Evolutionary conservation across 2,888 invertebrate species (phyloP).

Genomic region (Sinodicranocentrus sp.): DNA sequence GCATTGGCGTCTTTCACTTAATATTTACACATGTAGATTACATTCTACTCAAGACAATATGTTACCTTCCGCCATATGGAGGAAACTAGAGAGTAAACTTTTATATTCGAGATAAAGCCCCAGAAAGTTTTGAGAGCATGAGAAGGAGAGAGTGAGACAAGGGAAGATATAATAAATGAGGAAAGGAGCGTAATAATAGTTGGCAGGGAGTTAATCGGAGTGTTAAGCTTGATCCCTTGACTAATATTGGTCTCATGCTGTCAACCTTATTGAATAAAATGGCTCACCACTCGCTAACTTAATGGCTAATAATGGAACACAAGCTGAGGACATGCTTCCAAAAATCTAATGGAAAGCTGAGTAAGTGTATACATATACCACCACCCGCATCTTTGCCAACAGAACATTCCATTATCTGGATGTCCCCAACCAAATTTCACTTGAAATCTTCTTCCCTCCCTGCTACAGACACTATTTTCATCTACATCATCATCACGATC

Average conservation of each 20-base stretch:
- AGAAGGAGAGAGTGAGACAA: not conserved
- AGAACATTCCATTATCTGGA: no score
- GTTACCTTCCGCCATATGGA: not conserved
- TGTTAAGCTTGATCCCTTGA: constrained; percentile 76
- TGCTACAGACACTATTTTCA: not conserved
- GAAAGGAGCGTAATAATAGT: constrained; percentile 52
- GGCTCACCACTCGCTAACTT: constrained; percentile 71
- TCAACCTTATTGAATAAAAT: constrained; percentile 75
- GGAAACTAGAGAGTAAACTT: not conserved
- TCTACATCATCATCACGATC: constrained; percentile 6
- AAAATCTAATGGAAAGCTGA: constrained; percentile 61
- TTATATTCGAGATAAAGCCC: not conserved
- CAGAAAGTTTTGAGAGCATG: not conserved
- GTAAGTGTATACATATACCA: no score
- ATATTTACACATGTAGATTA: no score
- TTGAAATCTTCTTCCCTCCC: constrained; percentile 20
- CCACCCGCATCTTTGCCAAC: constrained; percentile 31
- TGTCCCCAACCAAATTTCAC: constrained; percentile 41
- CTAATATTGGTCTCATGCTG: constrained; percentile 77
- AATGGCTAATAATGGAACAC: constrained; percentile 76
- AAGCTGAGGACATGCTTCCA: constrained; percentile 69
- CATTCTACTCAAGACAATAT: no score
- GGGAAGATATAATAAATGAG: constrained; percentile 27
- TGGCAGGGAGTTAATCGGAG: constrained; percentile 74
- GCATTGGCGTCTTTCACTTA: no score